Base-by-base conservation (phyloP, 1,140 invertebrate genomes). In the Oreohelix idahoensis region DNA sequence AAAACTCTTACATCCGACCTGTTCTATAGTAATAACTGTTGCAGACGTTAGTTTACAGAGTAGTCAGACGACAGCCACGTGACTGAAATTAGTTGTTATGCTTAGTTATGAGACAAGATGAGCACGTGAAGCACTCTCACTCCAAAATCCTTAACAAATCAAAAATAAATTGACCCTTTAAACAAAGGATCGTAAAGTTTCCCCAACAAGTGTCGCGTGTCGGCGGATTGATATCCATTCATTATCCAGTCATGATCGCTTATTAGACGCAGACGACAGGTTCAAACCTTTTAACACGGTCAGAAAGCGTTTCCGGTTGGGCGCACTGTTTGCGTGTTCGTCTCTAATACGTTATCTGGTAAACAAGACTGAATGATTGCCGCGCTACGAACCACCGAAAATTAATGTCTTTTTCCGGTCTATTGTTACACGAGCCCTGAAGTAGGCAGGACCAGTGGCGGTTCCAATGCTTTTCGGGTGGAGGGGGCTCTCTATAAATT, bases 241-340 rank as follows among this genome's bases (percentile, higher is more conserved):
- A 73, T 73, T 45, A 73, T 26, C 39, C 20, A 5, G 71, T 42
- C 71, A 73, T 45, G 23, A 73, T 73, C 71, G 8, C 10, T 11
- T n/a, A 42, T 73, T 73, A 73, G 71, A 42, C 36, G 38, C 71
- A 10, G 1, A 29, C 23, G 63, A 32, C 17, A 26, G 36, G 0
- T 11, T n/a, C 36, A 29, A 42, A 42, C n/a, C 71, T 73, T 73
- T 73, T 42, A 73, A 42, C 71, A 42, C 4, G 0, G 38, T 20
- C 0, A 42, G 71, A 73, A 73, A 39, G 42, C 71, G 10, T 73
- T 73, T 73, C 71, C 71, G 71, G 71, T 42, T 42, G 2, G 36
- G 23, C 71, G 71, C 38, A 45, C 17, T n/a, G 36, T 13, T 73
- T 26, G 36, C 71, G 38, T 73, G 71, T 36, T 2, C 71, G 39